Evolutionary conservation across 2,797 vertebrate species (phyloP).

Genomic region (Micrastur ruficollis): DNA sequence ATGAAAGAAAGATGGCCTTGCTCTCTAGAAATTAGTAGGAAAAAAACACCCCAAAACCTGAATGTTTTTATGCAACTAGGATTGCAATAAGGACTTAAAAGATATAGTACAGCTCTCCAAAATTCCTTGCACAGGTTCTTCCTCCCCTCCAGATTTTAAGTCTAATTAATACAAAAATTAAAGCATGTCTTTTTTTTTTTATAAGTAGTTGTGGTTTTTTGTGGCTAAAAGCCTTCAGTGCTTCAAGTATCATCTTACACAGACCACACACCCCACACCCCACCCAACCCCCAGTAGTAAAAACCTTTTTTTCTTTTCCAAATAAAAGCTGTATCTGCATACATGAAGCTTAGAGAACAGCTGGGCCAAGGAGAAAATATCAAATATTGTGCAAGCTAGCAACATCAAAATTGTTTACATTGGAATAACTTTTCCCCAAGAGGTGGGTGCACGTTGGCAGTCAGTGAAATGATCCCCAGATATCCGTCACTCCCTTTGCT

Average conservation of each 20-base stretch:
- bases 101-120: neutral
- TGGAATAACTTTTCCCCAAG: neutral
- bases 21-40: neutral
- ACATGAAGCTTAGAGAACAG: neutral
- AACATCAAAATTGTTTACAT: neutral
- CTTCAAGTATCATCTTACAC: neutral
- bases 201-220: neutral
- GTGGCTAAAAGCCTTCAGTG: neutral
- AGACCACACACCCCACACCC: no score
- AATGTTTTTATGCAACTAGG: neutral
- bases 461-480: neutral
- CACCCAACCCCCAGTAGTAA: fast-evolving
- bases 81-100: neutral
- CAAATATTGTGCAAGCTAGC: slow-evolving; percentile 8
- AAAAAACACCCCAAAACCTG: neutral
- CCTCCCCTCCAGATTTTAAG: neutral
- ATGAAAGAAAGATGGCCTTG: neutral
- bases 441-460: neutral
- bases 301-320: neutral
- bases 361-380: neutral
- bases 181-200: neutral
- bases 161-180: neutral
- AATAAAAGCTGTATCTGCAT: neutral
- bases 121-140: neutral
- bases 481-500: neutral